Evolutionary conservation across 2,797 vertebrate genomes (phyloP).

Genomic region (Eutrigla gurnardus): DNA sequence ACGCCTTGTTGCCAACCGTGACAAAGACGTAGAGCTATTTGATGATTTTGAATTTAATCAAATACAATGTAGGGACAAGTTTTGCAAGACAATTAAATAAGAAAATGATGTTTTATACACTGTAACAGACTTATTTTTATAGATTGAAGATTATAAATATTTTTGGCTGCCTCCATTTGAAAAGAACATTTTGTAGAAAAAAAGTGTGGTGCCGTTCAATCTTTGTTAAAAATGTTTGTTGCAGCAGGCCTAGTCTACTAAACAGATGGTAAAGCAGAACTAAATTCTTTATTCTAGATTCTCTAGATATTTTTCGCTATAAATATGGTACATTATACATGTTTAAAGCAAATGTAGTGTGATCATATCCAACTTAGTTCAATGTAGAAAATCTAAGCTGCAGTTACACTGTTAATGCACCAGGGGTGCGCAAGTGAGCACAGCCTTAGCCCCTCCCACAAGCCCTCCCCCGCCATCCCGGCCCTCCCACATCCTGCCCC

Average conservation of each 20-base stretch:
- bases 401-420: constrained; percentile 83
- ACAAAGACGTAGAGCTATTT: neutral
- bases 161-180: neutral
- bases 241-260: neutral
- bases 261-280: neutral
- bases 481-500: constrained; percentile 81
- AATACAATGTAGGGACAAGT: neutral
- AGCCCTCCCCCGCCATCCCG: constrained; percentile 65
- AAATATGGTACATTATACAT: neutral
- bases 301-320: neutral
- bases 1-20: neutral
- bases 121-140: neutral
- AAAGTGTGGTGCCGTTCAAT: neutral
- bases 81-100: neutral
- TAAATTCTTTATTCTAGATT: neutral
- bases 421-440: constrained; percentile 96
- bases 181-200: neutral
- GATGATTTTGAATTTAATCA: neutral
- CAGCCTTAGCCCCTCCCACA: constrained; percentile 72
- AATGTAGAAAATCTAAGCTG: constrained; percentile 53
- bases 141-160: neutral
- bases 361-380: neutral
- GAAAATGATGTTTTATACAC: neutral
- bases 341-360: constrained; percentile 10
- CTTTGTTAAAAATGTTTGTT: constrained; percentile 1